Evolutionary conservation across 2,797 vertebrate species (phyloP).

Genomic region (Menidia menidia): DNA sequence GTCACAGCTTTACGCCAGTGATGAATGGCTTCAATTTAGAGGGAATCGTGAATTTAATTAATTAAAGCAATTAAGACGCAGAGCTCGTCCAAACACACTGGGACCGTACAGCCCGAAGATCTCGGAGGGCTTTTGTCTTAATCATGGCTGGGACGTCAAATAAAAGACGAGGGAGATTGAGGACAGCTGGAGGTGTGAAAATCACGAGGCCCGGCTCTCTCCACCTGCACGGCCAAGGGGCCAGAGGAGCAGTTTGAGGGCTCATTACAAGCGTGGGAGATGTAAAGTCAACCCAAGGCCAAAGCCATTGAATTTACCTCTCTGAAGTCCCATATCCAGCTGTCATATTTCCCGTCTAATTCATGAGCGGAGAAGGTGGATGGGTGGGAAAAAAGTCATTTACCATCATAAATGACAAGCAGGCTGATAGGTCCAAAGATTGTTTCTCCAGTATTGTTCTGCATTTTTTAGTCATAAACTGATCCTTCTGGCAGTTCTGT

Average conservation of each 20-base stretch:
- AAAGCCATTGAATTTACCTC: constrained; percentile 70
- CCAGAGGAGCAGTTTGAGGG: constrained; percentile 66
- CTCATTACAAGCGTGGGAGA: constrained; percentile 74
- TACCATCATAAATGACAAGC: constrained; percentile 32
- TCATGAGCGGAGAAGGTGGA: constrained; percentile 59
- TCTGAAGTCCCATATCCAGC: constrained; percentile 60
- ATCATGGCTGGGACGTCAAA: constrained; percentile 73
- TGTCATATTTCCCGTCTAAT: constrained; percentile 72
- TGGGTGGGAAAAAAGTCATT: constrained; percentile 45
- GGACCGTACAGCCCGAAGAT: constrained; percentile 70
- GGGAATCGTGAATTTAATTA: constrained; percentile 84
- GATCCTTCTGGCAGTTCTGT: background rate
- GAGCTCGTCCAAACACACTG: constrained; percentile 61
- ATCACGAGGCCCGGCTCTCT: constrained; percentile 43
- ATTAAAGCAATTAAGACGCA: constrained; percentile 83
- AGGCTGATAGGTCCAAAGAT: background rate
- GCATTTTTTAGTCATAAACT: background rate
- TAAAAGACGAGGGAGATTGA: constrained; percentile 67
- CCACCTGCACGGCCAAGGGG: constrained; percentile 36
- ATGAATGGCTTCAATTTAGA: constrained; percentile 84
- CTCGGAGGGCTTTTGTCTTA: constrained; percentile 79
- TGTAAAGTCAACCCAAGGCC: constrained; percentile 80
- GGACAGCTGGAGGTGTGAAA: constrained; percentile 73
- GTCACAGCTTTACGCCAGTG: constrained; percentile 68
- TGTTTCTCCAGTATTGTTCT: background rate